Conservation (phyloP, 2,797 vertebrate genomes). For the Champsocephalus gunnari region DNA sequence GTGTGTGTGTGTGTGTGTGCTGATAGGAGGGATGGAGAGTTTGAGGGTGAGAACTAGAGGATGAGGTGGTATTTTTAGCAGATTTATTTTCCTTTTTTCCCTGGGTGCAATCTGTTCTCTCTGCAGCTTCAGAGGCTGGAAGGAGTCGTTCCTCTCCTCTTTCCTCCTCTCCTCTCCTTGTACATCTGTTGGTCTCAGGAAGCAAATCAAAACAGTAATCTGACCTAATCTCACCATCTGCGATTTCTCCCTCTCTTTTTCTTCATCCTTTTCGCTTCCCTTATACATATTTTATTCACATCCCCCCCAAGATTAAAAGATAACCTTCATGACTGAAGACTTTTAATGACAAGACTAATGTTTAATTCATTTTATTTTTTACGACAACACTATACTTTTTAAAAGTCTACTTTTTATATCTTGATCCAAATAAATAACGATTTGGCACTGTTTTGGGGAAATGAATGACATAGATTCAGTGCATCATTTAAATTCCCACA, state of each 20-base stretch:
- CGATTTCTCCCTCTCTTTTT: conserved; percentile 22
- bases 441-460: background rate
- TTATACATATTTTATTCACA: conserved; percentile 5
- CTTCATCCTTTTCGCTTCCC: background rate
- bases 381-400: background rate
- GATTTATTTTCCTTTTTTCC: conserved; percentile 54
- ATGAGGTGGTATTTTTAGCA: conserved; percentile 83
- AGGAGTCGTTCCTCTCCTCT: conserved; percentile 45
- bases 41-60: conserved; percentile 73
- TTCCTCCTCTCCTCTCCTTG: conserved; percentile 21
- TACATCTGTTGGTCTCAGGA: conserved; percentile 61
- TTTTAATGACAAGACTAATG: background rate
- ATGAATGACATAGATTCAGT: background rate
- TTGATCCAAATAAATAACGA: background rate
- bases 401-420: background rate
- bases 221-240: conserved; percentile 73
- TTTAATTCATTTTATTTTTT: background rate
- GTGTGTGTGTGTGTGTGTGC: conserved; percentile 27
- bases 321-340: background rate
- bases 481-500: background rate
- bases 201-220: conserved; percentile 62
- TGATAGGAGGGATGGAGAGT: conserved; percentile 59
- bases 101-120: conserved; percentile 76
- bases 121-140: conserved; percentile 55
- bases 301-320: conserved; percentile 6